Base-by-base conservation (phyloP, 1,140 invertebrate species). In the Teleopsis dalmanni region DNA sequence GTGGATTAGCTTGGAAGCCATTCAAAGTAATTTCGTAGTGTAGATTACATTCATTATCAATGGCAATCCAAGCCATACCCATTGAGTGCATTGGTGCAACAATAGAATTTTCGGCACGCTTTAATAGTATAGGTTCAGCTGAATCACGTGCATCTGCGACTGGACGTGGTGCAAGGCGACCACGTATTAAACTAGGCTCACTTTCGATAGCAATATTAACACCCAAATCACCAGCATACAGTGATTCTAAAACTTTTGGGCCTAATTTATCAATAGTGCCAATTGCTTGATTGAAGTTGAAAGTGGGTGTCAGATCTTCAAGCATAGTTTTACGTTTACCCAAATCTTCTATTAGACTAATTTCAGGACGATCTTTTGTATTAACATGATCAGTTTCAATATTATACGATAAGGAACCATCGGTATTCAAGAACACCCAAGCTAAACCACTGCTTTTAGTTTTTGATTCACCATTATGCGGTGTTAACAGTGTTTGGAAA, bases 11-110 rank as follows among this genome's bases (percentile, higher is more conserved):
- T 4, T 55, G 57, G 22, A 61, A 48, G 3, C 64, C 66, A 19
- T 53, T 72, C 11, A 77, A 35, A 2, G 72, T 74, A 18, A 92
- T 77, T 65, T 93, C 88, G 58, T 91, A 94, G 60, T 91, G 85
- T 2, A 92, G 69, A 53, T 82, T 81, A 65, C 90, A 94, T 31
- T 90, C 81, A 2, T 78, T 75, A 62, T 92, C 88, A 4, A 94
- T 80, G 2, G 81, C 79, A 29, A 87, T 71, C 89, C 89, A 94
- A 11, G 84, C 82, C 25, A 91, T 73, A 14, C 85, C 89, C n/a
- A 83, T 80, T 3, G 79, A 65, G 3, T 75, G 74, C 26, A 70
- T 55, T 0, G 73, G 72, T 0, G 75, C 73, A 11, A 69, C 55
- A 0, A 73, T 68, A 3, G 70, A 55, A 3, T 76, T 73, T 19